These are phyloP conservation scores for Aldabrachelys gigantea DNA, from an alignment of 2,113 vertebrate genomes.

Conservation along the genomic window DNA sequence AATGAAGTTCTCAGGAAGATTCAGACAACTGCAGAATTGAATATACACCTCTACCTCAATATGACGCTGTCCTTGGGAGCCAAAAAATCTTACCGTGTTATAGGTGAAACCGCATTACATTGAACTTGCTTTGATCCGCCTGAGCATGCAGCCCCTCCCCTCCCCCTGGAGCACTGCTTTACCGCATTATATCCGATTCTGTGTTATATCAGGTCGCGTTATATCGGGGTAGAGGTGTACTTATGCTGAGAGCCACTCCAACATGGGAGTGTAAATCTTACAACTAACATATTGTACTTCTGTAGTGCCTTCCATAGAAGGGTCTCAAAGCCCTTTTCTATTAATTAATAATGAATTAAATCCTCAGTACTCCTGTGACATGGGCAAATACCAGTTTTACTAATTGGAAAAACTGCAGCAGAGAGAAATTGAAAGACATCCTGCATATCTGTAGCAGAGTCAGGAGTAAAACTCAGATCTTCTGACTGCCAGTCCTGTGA, in stretches of 20 bases:
- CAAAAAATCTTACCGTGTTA: too few relatives aligned
- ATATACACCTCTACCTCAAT: neutral
- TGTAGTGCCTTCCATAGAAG: neutral
- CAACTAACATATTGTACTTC: neutral
- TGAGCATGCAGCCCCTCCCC: too few relatives aligned
- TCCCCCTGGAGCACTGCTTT: too few relatives aligned
- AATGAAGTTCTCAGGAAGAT: neutral
- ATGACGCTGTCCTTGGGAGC: too few relatives aligned
- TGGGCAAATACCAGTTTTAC: neutral
- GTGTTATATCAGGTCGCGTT: too few relatives aligned
- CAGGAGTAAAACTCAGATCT: neutral
- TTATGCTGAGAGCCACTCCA: neutral
- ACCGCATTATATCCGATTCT: too few relatives aligned
- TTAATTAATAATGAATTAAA: neutral
- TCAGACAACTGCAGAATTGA: neutral
- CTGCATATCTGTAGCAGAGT: neutral
- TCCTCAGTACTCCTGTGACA: neutral
- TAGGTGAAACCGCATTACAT: too few relatives aligned
- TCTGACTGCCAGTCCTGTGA: neutral
- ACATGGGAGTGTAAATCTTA: neutral
- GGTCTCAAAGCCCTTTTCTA: neutral
- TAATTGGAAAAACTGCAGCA: neutral
- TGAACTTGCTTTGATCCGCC: too few relatives aligned
- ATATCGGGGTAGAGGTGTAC: too few relatives aligned
- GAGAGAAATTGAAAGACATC: neutral